A percentile compares a stretch with the other conserved stretches of the same genome.
Evolutionary conservation across 2,888 invertebrate genomes (phyloP).

Genomic region (Steinernema hermaphroditum): DNA sequence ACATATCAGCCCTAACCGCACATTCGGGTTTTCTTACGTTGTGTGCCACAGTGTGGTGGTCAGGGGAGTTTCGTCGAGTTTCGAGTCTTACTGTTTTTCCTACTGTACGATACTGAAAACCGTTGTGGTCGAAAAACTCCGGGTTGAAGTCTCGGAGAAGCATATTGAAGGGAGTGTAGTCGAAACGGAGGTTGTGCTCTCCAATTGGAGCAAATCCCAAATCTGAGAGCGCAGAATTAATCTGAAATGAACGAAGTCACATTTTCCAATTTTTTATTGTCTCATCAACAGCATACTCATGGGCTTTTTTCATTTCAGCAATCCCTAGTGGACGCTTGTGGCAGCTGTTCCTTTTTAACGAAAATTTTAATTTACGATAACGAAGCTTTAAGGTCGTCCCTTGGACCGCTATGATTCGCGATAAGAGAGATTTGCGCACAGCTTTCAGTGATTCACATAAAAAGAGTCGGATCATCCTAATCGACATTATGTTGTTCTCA

Average conservation of each 20-base stretch:
- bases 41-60: not conserved
- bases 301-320: not conserved
- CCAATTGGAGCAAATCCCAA: slow-evolving; percentile 28
- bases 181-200: slow-evolving; percentile 37
- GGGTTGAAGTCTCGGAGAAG: slow-evolving; percentile 40
- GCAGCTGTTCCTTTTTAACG: not conserved
- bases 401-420: too few relatives aligned
- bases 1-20: not conserved
- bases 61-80: not conserved
- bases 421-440: too few relatives aligned
- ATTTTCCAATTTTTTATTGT: slow-evolving; percentile 1
- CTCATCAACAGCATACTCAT: slow-evolving; percentile 1
- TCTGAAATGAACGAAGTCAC: not conserved
- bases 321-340: not conserved
- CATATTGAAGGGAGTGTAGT: slow-evolving; percentile 34
- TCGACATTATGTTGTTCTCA: too few relatives aligned
- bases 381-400: not conserved
- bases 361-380: slow-evolving; percentile 1
- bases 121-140: slow-evolving; percentile 34
- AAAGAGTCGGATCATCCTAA: too few relatives aligned
- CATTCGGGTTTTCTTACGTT: not conserved
- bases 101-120: slow-evolving; percentile 35
- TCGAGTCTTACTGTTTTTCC: slow-evolving; percentile 27
- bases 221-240: not conserved
- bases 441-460: too few relatives aligned